Evolutionary conservation across 2,113 vertebrate genomes (phyloP).

Genomic region (Cochlearius cochlearius): DNA sequence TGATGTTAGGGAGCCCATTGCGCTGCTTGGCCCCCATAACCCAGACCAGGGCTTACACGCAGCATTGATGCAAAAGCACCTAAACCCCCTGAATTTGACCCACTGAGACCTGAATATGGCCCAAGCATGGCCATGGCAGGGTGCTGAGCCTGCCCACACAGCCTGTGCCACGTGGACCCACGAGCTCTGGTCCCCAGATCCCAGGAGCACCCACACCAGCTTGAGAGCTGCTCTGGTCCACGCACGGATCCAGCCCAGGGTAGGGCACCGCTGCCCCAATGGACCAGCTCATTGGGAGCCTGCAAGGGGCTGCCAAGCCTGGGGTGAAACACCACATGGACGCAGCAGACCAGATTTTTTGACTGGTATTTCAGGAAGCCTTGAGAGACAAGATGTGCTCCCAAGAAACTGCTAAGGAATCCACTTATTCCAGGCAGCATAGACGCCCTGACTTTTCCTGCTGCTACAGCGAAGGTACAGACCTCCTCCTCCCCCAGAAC

Average conservation of each 20-base stretch:
- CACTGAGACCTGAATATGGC: not conserved
- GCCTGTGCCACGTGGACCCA: not conserved
- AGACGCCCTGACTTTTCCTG: not conserved
- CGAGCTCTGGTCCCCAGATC: not conserved
- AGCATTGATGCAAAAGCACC: not conserved
- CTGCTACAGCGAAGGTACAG: not conserved
- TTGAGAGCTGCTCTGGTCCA: not conserved
- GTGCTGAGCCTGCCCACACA: not conserved
- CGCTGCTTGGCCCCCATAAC: not conserved
- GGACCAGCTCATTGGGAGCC: not conserved
- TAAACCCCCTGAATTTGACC: not conserved
- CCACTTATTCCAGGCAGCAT: not conserved
- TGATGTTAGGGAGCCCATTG: not conserved
- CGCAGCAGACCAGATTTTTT: not conserved
- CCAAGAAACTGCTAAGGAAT: not conserved
- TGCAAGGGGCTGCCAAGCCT: not conserved
- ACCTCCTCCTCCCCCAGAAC: not conserved
- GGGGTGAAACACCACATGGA: not conserved
- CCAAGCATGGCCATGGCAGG: not conserved
- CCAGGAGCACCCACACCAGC: no score
- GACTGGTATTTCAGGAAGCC: not conserved
- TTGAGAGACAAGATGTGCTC: not conserved
- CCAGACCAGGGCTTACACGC: not conserved
- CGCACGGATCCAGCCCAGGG: rapidly evolving
- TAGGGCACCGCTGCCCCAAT: not conserved